Evolutionary conservation across 2,888 invertebrate genomes (phyloP).

Genomic region (Lycaena phlaeas): DNA sequence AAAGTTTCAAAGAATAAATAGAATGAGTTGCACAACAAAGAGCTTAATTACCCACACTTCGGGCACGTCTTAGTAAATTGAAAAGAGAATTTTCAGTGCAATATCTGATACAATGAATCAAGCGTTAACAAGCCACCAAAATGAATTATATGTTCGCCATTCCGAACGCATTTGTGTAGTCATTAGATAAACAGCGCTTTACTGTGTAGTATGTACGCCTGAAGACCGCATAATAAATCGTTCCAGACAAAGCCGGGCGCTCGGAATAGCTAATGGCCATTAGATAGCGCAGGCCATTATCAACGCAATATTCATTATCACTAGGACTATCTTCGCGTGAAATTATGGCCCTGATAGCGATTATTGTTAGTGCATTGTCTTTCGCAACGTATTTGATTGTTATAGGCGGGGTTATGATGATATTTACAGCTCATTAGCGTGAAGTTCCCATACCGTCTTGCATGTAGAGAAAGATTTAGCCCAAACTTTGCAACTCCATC

Average conservation of each 20-base stretch:
- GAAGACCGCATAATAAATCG: slow-evolving; percentile 24
- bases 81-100: no score
- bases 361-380: slow-evolving; percentile 15
- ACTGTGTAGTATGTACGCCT: slow-evolving; percentile 1
- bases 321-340: slow-evolving; percentile 14
- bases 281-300: slow-evolving; percentile 19
- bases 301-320: slow-evolving; percentile 16
- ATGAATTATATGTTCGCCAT: slow-evolving; percentile 1
- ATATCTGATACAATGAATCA: no score
- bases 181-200: slow-evolving; percentile 5
- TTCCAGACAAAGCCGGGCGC: slow-evolving; percentile 20
- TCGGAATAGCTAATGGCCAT: slow-evolving; percentile 20
- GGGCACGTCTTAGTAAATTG: no score
- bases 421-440: not conserved
- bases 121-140: no score
- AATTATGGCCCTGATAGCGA: slow-evolving; percentile 14
- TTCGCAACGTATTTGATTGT: slow-evolving; percentile 15
- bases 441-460: not conserved
- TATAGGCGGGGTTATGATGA: slow-evolving; percentile 3
- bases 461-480: no score
- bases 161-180: slow-evolving; percentile 5
- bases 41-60: no score
- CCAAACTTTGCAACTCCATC: no score
- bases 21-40: no score
- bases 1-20: no score